A percentile compares a stretch with the other conserved stretches of the same genome.
Evolutionary conservation across 2,888 invertebrate genomes (phyloP).

Genomic region (Suillia variegata): DNA sequence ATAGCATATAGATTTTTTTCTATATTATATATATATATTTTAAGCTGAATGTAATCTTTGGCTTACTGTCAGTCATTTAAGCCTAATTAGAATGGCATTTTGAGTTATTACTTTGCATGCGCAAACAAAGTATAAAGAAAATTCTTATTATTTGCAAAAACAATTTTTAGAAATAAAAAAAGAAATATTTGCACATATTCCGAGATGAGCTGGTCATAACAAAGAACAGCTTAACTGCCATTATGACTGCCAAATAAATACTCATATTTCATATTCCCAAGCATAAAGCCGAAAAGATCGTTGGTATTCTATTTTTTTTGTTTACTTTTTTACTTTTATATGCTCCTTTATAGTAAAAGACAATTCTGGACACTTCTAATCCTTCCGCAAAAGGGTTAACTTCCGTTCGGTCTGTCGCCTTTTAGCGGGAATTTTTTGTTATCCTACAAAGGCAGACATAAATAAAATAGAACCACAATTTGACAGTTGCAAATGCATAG

Average conservation of each 20-base stretch:
- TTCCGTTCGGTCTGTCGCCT: conserved; percentile 16
- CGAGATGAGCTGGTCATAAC: not conserved
- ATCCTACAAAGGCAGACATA: not conserved
- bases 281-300: no score
- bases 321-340: no score
- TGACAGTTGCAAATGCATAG: not conserved
- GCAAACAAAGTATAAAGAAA: no score
- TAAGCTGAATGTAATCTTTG: not conserved
- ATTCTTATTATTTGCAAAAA: no score
- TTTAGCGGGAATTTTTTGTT: conserved; percentile 3
- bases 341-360: no score
- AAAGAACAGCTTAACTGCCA: not conserved
- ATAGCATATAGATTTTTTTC: no score
- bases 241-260: not conserved
- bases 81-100: not conserved
- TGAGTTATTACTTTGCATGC: not conserved
- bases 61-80: conserved; percentile 1
- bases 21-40: no score
- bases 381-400: conserved; percentile 17
- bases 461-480: conserved; percentile 9
- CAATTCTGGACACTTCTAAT: no score
- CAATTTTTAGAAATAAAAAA: not conserved
- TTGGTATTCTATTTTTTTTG: no score
- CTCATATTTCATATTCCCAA: not conserved
- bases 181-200: not conserved